Evolutionary conservation across 2,888 invertebrate genomes (phyloP).

Genomic region (Ommatoiulus sabulosus): DNA sequence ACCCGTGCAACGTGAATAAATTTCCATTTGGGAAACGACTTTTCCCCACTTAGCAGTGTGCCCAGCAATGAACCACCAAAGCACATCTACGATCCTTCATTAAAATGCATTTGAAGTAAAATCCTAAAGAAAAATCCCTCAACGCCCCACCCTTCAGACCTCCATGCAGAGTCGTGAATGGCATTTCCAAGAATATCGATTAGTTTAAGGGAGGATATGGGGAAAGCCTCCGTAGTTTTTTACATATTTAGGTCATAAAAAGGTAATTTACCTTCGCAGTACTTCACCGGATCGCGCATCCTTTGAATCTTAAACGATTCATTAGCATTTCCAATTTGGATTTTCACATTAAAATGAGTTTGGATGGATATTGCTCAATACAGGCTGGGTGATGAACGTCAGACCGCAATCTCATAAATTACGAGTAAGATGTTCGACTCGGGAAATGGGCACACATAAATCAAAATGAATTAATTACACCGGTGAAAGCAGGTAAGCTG

Average conservation of each 20-base stretch:
- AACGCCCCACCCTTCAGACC: not conserved
- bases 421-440: not conserved
- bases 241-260: slow-evolving; percentile 47
- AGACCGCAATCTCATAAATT: slow-evolving; percentile 23
- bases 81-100: not conserved
- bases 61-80: not conserved
- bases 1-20: not conserved
- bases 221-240: not conserved
- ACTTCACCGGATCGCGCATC: slow-evolving; percentile 20
- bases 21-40: slow-evolving; percentile 28
- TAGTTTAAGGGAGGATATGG: not conserved
- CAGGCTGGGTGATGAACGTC: not conserved
- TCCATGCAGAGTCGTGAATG: not conserved
- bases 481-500: not conserved
- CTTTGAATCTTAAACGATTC: slow-evolving; percentile 47
- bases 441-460: not conserved
- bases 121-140: not conserved
- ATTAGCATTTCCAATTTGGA: slow-evolving; percentile 45
- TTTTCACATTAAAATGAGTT: slow-evolving; percentile 2
- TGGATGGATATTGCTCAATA: not conserved
- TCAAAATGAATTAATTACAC: not conserved
- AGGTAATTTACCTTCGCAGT: slow-evolving; percentile 47
- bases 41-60: not conserved
- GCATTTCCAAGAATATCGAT: slow-evolving; percentile 41
- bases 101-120: slow-evolving; percentile 38